Evolutionary conservation across 1,140 invertebrate species (phyloP).

Genomic region (Nylanderia fulva): DNA sequence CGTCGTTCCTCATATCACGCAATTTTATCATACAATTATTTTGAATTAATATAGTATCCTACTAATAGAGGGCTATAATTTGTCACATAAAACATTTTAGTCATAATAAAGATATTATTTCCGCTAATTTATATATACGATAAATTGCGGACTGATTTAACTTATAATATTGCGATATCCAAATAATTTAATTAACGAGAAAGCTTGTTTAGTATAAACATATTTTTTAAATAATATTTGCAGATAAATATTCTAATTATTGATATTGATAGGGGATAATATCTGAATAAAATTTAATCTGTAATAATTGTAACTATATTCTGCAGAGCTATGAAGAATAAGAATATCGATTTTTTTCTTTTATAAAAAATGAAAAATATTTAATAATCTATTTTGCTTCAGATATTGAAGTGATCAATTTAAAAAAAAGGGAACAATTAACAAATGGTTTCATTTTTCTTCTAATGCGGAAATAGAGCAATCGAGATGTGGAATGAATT

Average conservation of each 20-base stretch:
- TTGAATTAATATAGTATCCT: constrained; percentile 17
- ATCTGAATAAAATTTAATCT: neutral
- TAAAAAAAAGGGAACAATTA: neutral
- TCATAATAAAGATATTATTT: neutral
- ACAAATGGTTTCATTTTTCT: neutral
- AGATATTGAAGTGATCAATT: neutral
- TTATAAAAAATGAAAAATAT: no score
- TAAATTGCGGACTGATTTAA: constrained; percentile 26
- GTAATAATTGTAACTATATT: neutral
- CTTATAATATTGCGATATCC: neutral
- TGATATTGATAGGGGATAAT: neutral
- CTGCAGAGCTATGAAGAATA: neutral
- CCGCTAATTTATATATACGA: constrained; percentile 3
- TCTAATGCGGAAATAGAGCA: neutral
- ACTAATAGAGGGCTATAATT: constrained; percentile 37
- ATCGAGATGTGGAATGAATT: neutral
- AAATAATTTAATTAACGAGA: neutral
- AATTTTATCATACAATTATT: constrained; percentile 10
- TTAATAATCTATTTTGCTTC: neutral
- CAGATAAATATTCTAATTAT: neutral
- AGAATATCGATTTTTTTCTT: neutral
- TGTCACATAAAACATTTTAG: constrained; percentile 25
- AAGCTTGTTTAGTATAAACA: neutral
- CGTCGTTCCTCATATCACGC: neutral
- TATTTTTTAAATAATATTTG: neutral